Percentiles rank a stretch among this genome's conserved stretches.
Evolutionary conservation across 2,797 vertebrate species (phyloP).

Genomic region (Mus caroli): DNA sequence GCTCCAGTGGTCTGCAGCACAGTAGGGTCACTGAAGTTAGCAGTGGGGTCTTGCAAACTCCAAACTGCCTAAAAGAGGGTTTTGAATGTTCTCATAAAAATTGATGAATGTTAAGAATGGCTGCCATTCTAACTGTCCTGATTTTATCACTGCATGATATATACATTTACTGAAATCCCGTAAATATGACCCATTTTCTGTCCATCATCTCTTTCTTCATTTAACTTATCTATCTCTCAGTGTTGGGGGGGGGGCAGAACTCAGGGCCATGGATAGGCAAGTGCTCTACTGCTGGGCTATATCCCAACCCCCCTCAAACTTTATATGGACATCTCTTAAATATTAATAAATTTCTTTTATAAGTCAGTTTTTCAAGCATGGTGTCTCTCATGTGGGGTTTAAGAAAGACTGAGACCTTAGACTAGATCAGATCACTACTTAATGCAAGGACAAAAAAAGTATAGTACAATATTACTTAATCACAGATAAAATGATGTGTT

Average conservation of each 20-base stretch:
- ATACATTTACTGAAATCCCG: neutral
- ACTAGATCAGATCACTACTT: neutral
- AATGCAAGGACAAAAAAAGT: neutral
- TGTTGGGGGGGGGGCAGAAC: neutral
- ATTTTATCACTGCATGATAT: neutral
- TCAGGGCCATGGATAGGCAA: neutral
- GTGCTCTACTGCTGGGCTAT: neutral
- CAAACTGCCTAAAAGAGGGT: neutral
- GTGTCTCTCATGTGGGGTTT: neutral
- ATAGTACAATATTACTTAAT: neutral
- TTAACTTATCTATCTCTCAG: neutral
- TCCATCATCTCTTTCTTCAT: neutral
- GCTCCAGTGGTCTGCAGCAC: neutral
- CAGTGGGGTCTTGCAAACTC: neutral
- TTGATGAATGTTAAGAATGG: neutral
- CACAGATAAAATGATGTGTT: conserved; percentile 26
- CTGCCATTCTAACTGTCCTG: neutral
- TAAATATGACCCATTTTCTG: neutral
- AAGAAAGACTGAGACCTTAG: neutral
- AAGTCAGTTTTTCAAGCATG: neutral
- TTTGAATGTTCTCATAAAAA: conserved; percentile 3
- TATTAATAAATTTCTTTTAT: neutral
- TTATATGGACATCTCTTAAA: neutral
- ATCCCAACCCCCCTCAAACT: neutral
- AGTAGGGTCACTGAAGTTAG: neutral